Evolutionary conservation across 2,797 vertebrate genomes (phyloP).

Genomic region (Argyrosomus regius): DNA sequence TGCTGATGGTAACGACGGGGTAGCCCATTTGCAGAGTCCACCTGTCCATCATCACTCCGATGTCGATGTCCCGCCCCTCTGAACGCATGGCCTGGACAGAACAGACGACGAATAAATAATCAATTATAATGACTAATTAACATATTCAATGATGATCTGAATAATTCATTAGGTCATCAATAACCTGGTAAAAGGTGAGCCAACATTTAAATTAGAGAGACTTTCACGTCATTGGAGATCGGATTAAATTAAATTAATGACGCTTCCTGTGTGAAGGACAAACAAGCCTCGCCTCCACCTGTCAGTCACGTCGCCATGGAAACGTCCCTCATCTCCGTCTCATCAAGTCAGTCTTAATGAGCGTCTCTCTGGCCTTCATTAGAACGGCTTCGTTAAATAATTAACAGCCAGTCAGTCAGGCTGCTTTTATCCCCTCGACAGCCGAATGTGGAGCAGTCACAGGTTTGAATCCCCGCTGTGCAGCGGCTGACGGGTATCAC

Average conservation of each 20-base stretch:
- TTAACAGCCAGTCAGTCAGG: slow-evolving; percentile 27
- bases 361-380: slow-evolving; percentile 42
- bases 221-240: slow-evolving; percentile 26
- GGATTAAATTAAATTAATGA: slow-evolving; percentile 38
- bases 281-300: slow-evolving; percentile 28
- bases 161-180: neutral
- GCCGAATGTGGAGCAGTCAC: neutral
- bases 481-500: neutral
- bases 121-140: neutral
- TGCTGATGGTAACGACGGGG: slow-evolving; percentile 94
- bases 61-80: slow-evolving; percentile 94
- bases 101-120: neutral
- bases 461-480: slow-evolving; percentile 10
- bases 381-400: slow-evolving; percentile 35
- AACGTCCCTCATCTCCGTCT: slow-evolving; percentile 18
- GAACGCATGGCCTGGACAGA: slow-evolving; percentile 90
- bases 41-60: slow-evolving; percentile 96
- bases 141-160: neutral
- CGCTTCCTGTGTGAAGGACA: slow-evolving; percentile 16
- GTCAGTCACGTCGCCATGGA: slow-evolving; percentile 42
- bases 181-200: neutral
- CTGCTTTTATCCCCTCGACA: slow-evolving; percentile 11
- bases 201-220: neutral
- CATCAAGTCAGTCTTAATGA: slow-evolving; percentile 22
- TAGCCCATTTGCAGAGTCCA: slow-evolving; percentile 99